Conservation (phyloP, 2,888 invertebrate genomes). For the Ochropacha duplaris region DNA sequence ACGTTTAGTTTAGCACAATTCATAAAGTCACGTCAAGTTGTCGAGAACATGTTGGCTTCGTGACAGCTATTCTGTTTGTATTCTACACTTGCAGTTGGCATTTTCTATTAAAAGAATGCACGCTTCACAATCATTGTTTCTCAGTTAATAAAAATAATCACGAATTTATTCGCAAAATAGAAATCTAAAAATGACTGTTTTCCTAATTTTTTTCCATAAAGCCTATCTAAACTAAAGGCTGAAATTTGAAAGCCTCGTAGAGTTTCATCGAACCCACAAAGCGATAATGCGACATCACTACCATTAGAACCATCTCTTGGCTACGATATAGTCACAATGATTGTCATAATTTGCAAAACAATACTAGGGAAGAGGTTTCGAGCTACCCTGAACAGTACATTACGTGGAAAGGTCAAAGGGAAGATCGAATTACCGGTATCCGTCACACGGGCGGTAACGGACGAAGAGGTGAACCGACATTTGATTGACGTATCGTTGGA, state of each 20-base stretch:
- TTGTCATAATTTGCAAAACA: too few species aligned
- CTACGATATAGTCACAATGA: too few species aligned
- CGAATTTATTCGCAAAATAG: neutral
- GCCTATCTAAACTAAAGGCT: neutral
- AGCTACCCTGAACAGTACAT: neutral
- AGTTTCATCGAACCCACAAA: too few species aligned
- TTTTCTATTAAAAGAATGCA: conserved; percentile 13
- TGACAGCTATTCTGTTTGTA: conserved; percentile 16
- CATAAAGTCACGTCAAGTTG: conserved; percentile 15
- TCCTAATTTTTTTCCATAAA: neutral
- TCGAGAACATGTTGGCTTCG: conserved; percentile 10
- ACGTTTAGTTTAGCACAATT: conserved; percentile 2
- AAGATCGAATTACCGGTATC: neutral
- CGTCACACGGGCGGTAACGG: neutral
- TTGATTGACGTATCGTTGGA: conserved; percentile 4
- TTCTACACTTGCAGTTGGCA: conserved; percentile 10
- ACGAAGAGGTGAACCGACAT: neutral
- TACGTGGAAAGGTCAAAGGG: neutral
- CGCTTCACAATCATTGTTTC: conserved; percentile 11
- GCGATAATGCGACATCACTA: too few species aligned
- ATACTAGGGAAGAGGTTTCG: neutral
- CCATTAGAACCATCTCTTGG: too few species aligned
- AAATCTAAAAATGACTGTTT: neutral
- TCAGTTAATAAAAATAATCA: conserved; percentile 11
- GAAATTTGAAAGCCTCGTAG: too few species aligned